Conservation (phyloP, 1,140 invertebrate species). For the Rhagoletis pomonella region DNA sequence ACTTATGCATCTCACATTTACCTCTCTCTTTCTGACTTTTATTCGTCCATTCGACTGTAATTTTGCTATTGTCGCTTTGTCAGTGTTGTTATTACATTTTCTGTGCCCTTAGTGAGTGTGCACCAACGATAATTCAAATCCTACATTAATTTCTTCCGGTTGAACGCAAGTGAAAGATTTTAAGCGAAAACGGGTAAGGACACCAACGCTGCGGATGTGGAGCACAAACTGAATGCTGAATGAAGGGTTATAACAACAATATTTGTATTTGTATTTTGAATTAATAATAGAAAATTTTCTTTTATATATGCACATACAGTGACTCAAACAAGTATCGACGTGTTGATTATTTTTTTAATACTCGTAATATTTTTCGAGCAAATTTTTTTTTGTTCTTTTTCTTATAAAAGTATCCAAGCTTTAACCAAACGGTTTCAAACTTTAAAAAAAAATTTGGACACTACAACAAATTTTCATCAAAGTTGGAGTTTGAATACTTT, state of each 20-base stretch:
- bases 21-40: neutral
- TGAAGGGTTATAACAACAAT: neutral
- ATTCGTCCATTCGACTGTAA: constrained; percentile 1
- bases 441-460: too few relatives aligned
- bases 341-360: too few relatives aligned
- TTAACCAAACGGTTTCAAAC: too few relatives aligned
- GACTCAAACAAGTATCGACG: too few relatives aligned
- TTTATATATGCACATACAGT: too few relatives aligned
- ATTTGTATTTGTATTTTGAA: neutral
- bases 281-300: neutral
- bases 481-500: too few relatives aligned
- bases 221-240: neutral
- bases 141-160: constrained; percentile 53
- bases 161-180: constrained; percentile 33
- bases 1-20: neutral
- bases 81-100: constrained; percentile 15
- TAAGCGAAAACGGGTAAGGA: constrained; percentile 22
- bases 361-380: too few relatives aligned
- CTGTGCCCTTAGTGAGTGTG: constrained; percentile 14
- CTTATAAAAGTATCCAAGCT: too few relatives aligned
- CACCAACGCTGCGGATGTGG: neutral
- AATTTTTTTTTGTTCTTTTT: too few relatives aligned
- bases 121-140: constrained; percentile 53
- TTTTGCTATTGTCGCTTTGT: constrained; percentile 24
- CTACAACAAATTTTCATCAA: too few relatives aligned